A percentile compares a stretch with the other conserved stretches of the same genome.
Evolutionary conservation across 1,140 invertebrate species (phyloP).

Genomic region (Drosophila setifemur): DNA sequence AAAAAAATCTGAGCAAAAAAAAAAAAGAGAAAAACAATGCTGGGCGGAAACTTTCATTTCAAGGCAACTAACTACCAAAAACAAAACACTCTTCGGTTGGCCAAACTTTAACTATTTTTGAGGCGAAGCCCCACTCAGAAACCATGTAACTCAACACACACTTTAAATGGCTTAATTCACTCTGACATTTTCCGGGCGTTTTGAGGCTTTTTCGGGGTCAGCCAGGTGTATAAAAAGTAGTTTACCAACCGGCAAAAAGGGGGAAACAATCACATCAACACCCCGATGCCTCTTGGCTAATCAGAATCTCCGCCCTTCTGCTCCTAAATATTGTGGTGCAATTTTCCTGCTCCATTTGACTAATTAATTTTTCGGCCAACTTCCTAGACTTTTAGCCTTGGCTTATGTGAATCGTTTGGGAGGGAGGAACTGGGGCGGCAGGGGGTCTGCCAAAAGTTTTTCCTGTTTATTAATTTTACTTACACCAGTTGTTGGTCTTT

Average conservation of each 20-base stretch:
- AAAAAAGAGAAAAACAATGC: conserved; percentile 26
- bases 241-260: conserved; percentile 1
- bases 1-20: conserved; percentile 18
- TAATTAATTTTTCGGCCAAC: conserved; percentile 71
- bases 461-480: conserved; percentile 48
- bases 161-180: conserved; percentile 64
- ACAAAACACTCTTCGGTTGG: conserved; percentile 37
- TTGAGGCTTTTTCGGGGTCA: conserved; percentile 13
- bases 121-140: conserved; percentile 30
- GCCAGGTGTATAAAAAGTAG: conserved; percentile 50
- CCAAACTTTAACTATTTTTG: conserved; percentile 58
- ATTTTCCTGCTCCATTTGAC: conserved; percentile 48
- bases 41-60: conserved; percentile 63
- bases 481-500: conserved; percentile 25
- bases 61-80: conserved; percentile 54
- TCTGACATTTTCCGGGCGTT: conserved; percentile 47
- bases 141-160: conserved; percentile 58
- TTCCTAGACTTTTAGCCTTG: conserved; percentile 26
- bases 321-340: conserved; percentile 44
- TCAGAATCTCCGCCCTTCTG: conserved; percentile 44
- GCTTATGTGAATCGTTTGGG: background rate
- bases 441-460: conserved; percentile 36
- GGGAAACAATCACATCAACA: conserved; percentile 20
- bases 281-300: conserved; percentile 18
- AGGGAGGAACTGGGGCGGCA: background rate